A percentile compares a stretch with the other conserved stretches of the same genome.
These are phyloP conservation scores for Microplitis mediator DNA, from an alignment of 1,140 invertebrate genomes.

Conservation along the genomic window DNA sequence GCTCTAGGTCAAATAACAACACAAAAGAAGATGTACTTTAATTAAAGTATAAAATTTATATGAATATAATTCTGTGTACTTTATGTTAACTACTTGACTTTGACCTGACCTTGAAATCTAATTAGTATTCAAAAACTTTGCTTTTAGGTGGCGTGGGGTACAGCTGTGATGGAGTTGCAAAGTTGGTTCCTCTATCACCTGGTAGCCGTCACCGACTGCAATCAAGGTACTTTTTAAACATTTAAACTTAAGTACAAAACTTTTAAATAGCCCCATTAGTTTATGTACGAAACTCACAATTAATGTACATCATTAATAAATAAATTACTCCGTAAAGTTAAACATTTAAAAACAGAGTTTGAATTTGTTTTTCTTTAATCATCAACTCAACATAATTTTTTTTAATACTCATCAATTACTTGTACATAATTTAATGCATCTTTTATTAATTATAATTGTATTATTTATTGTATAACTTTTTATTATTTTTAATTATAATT, in stretches of 20 bases:
- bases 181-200: slow-evolving; percentile 61
- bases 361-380: too few relatives aligned
- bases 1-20: too few relatives aligned
- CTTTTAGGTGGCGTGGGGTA: slow-evolving; percentile 61
- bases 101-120: slow-evolving; percentile 9
- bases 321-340: too few relatives aligned
- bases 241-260: not conserved
- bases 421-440: too few relatives aligned
- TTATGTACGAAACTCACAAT: not conserved
- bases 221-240: slow-evolving; percentile 51
- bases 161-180: slow-evolving; percentile 60
- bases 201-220: slow-evolving; percentile 60
- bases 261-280: not conserved
- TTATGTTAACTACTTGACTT: slow-evolving; percentile 6
- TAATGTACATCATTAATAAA: not conserved
- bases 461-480: not conserved
- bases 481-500: slow-evolving; percentile 2
- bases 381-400: too few relatives aligned
- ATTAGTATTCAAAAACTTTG: slow-evolving; percentile 24
- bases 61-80: too few relatives aligned
- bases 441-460: not conserved
- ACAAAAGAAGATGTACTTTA: not conserved
- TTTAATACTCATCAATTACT: too few relatives aligned
- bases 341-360: too few relatives aligned
- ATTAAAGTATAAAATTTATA: not conserved